Base-by-base conservation (phyloP, 2,797 vertebrate genomes). In the Lacerta agilis region DNA sequence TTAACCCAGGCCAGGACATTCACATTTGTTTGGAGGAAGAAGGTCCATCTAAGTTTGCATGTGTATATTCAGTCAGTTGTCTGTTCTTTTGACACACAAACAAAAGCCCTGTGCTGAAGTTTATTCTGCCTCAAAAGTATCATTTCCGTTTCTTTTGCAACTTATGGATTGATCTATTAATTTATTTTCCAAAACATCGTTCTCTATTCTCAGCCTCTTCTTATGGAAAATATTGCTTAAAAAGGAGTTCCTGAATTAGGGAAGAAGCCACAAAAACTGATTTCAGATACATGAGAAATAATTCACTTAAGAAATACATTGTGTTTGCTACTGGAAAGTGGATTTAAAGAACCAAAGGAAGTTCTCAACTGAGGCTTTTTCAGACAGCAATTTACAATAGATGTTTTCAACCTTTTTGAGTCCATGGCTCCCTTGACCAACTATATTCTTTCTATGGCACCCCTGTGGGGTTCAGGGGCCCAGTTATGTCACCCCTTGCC, bases 101-200 rank as follows among this genome's bases (percentile, higher is more conserved):
- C 86, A 84, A 88, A 55, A 95, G 75, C 80, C 72, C 78, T 92
- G 91, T 94, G 33, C 25, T n/a, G 61, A 5, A 64, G 79, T 15
- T 80, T 66, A 0, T 11, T 91, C 88, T 93, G 73, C 81, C 79
- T 87, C 80, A 90, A 90, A 96, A 88, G 79, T 87, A 83, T 80
- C 83, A 69, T 86, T 88, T 90, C 6, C 61, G 5, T 49, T 86
- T 91, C 89, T 89, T 79, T 81, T 18, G 61, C 86, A 82, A 73
- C 93, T 92, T 92, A 94, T 95, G 95, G 91, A 38, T 80, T 67
- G 84, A 88, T 78, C 94, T 94, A 94, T 78, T 90, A 82, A 92
- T 67, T 81, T 93, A 96, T 93, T 94, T 96, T 96, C 93, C 93
- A 88, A 85, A 87, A 73, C 87, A 94, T 94, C 61, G 92, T 82